phyloP scores from a whole-genome alignment of 2,113 vertebrate species.

The Callipepla squamata region DNA sequence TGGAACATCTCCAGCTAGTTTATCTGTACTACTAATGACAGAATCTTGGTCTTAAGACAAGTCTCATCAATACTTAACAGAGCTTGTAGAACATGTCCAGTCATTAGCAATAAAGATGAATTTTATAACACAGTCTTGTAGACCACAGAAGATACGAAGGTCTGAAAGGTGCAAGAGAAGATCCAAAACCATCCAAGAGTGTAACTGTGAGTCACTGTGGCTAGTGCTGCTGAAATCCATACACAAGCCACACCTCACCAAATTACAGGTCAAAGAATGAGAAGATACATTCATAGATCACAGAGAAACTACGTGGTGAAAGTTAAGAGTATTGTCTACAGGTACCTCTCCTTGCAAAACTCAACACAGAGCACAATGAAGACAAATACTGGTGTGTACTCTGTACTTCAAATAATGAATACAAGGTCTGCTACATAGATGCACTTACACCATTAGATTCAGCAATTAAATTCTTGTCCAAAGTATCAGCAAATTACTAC shows the following conservation, averaged over 20 bases:
- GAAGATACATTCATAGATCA: not conserved
- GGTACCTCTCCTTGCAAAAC: slow-evolving; percentile 22
- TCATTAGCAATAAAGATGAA: slow-evolving; percentile 49
- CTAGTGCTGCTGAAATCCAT: not conserved
- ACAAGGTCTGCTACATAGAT: not conserved
- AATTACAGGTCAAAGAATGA: slow-evolving; percentile 1
- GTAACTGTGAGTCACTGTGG: not conserved
- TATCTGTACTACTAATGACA: slow-evolving; percentile 33
- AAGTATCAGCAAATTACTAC: not conserved
- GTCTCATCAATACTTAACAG: not conserved
- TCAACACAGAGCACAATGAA: not conserved
- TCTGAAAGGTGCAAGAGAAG: slow-evolving; percentile 46
- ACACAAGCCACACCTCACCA: not conserved
- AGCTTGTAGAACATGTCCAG: not conserved
- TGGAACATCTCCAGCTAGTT: not conserved
- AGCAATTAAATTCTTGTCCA: not conserved
- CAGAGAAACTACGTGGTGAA: not conserved
- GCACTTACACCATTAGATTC: not conserved
- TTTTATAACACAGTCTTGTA: not conserved
- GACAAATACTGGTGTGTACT: not conserved
- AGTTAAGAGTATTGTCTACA: not conserved
- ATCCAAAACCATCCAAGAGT: not conserved
- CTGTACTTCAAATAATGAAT: not conserved
- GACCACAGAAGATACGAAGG: not conserved
- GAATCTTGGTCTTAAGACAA: not conserved